These are phyloP conservation scores for Phaedon cochleariae DNA, from an alignment of 2,888 invertebrate genomes.

Conservation along the genomic window DNA sequence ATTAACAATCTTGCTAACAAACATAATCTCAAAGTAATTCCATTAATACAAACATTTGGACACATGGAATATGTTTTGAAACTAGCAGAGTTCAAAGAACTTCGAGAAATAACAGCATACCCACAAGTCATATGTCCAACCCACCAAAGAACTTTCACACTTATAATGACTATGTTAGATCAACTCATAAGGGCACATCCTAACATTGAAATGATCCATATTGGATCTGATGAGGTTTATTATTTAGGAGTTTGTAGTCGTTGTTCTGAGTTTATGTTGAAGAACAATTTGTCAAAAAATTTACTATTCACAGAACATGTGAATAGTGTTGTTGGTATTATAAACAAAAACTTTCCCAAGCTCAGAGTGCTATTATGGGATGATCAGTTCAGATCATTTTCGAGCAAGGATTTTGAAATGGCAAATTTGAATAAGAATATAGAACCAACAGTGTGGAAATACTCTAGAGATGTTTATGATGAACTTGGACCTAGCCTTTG, in stretches of 20 bases:
- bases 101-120: constrained; percentile 71
- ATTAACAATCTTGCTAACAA: constrained; percentile 66
- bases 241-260: constrained; percentile 70
- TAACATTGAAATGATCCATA: constrained; percentile 67
- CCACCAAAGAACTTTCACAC: constrained; percentile 64
- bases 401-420: constrained; percentile 61
- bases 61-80: constrained; percentile 85
- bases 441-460: constrained; percentile 79
- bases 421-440: constrained; percentile 61
- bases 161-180: constrained; percentile 74
- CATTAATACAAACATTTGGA: constrained; percentile 86
- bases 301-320: constrained; percentile 73
- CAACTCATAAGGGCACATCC: constrained; percentile 73
- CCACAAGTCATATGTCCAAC: constrained; percentile 78
- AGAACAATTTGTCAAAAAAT: constrained; percentile 63
- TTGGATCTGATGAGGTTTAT: constrained; percentile 86
- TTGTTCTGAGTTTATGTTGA: constrained; percentile 63
- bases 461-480: constrained; percentile 62
- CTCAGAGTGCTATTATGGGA: constrained; percentile 80
- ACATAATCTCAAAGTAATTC: constrained; percentile 74
- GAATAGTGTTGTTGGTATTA: constrained; percentile 63
- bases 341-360: constrained; percentile 63
- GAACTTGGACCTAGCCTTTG: constrained; percentile 60
- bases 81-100: constrained; percentile 69
- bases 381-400: constrained; percentile 76